A percentile compares a stretch with the other conserved stretches of the same genome.
phyloP scores from a whole-genome alignment of 1,140 invertebrate species.

The Drosophila guanche region DNA sequence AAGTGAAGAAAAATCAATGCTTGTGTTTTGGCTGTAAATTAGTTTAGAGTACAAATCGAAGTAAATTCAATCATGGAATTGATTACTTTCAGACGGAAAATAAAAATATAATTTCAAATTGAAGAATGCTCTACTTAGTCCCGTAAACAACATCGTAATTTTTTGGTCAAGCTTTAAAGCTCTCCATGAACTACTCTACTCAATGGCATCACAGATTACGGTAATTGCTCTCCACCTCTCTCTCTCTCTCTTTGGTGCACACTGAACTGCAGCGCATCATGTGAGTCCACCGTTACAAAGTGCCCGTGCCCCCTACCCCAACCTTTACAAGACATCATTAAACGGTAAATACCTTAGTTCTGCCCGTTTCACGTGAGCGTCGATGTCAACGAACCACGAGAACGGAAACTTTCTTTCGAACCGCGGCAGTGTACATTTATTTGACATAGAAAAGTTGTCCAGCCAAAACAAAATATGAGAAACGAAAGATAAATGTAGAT shows the following conservation, averaged over 20 bases:
- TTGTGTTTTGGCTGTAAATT: no score
- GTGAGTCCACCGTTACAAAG: slow-evolving; percentile 29
- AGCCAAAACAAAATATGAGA: slow-evolving; percentile 38
- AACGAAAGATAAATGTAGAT: background rate
- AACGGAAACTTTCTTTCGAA: slow-evolving; percentile 63
- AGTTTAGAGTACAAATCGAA: no score
- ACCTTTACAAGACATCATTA: background rate
- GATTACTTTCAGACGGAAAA: no score
- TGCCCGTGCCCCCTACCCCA: slow-evolving; percentile 2
- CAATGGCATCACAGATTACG: no score
- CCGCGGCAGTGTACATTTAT: slow-evolving; percentile 61
- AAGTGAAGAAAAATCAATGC: no score
- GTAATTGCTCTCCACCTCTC: no score
- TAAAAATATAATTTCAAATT: no score
- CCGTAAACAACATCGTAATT: no score
- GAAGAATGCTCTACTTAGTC: no score
- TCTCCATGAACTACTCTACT: no score
- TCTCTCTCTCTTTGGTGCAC: slow-evolving; percentile 9
- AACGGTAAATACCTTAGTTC: slow-evolving; percentile 33
- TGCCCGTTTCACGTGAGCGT: slow-evolving; percentile 13
- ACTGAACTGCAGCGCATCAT: slow-evolving; percentile 41
- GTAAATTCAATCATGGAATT: no score
- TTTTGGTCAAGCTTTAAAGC: no score
- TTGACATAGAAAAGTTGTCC: slow-evolving; percentile 67
- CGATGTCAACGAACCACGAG: slow-evolving; percentile 61